phyloP scores from a whole-genome alignment of 2,113 vertebrate genomes.

The Ancistrus triradiatus region DNA sequence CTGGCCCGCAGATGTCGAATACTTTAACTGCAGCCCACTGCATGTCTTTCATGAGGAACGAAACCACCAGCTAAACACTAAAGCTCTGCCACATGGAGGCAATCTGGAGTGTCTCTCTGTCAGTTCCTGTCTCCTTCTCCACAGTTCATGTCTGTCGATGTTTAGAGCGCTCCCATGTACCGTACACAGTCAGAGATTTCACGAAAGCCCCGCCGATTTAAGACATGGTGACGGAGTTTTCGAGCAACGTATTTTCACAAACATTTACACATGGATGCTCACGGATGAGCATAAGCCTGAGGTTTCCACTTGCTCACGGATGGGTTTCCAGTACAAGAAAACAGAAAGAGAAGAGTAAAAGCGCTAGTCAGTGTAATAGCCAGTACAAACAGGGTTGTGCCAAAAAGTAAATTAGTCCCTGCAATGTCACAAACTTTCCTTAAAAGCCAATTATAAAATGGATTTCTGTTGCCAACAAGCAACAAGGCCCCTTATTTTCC shows the following conservation, averaged over 20 bases:
- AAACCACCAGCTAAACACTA: constrained; percentile 60
- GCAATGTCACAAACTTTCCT: neutral
- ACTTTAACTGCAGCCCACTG: constrained; percentile 55
- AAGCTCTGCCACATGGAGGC: constrained; percentile 66
- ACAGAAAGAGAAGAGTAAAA: neutral
- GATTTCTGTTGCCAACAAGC: neutral
- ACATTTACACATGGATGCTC: too few species aligned
- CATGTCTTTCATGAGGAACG: constrained; percentile 69
- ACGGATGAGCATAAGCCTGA: too few species aligned
- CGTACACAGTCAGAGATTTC: too few species aligned
- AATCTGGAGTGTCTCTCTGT: constrained; percentile 47
- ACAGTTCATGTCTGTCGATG: constrained; percentile 31
- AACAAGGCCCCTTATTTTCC: too few species aligned
- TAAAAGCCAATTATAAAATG: neutral
- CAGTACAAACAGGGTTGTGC: neutral
- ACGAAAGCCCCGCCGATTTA: too few species aligned
- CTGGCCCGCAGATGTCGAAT: constrained; percentile 5
- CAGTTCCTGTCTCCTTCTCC: neutral
- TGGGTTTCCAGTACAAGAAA: too few species aligned
- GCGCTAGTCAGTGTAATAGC: neutral
- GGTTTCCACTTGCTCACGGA: neutral
- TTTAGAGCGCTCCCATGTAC: constrained; percentile 39
- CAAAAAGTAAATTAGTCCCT: too few species aligned
- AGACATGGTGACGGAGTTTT: too few species aligned
- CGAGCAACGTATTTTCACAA: too few species aligned